Evolutionary conservation across 2,888 invertebrate species (phyloP).

Genomic region (Melanchra persicariae): DNA sequence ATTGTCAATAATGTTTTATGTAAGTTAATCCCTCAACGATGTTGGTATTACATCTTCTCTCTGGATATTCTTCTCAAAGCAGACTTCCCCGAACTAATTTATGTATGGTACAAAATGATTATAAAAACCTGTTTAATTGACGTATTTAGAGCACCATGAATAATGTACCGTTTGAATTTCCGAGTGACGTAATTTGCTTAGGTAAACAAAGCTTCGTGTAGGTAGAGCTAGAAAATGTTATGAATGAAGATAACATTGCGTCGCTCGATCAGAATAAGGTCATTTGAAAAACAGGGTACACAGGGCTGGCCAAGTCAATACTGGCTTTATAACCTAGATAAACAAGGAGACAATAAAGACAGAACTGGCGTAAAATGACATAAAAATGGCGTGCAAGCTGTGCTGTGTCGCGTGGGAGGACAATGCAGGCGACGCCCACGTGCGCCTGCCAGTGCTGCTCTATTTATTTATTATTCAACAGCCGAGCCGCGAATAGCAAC

Average conservation of each 20-base stretch:
- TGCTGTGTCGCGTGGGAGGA: constrained; percentile 68
- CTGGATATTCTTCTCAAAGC: constrained; percentile 24
- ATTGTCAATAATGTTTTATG: constrained; percentile 47
- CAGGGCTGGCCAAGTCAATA: constrained; percentile 53
- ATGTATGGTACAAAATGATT: constrained; percentile 39
- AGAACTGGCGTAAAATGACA: constrained; percentile 63
- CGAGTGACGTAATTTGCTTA: constrained; percentile 8
- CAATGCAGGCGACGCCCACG: constrained; percentile 74
- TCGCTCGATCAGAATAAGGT: constrained; percentile 45
- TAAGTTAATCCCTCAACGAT: constrained; percentile 35
- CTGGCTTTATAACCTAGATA: constrained; percentile 60
- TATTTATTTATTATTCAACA: constrained; percentile 82
- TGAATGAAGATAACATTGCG: constrained; percentile 30
- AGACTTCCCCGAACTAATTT: constrained; percentile 39
- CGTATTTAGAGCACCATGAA: constrained; percentile 16
- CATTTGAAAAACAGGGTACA: constrained; percentile 48
- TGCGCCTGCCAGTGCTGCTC: constrained; percentile 71
- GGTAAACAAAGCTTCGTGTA: constrained; percentile 10
- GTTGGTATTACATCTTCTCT: constrained; percentile 35
- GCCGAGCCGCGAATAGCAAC: constrained; percentile 66
- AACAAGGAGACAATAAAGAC: constrained; percentile 64
- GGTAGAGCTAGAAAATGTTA: constrained; percentile 39
- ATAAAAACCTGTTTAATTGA: constrained; percentile 28
- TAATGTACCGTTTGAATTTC: constrained; percentile 11
- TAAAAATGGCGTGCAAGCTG: constrained; percentile 65